phyloP scores from a whole-genome alignment of 2,888 invertebrate species.

The Laothoe populi region DNA sequence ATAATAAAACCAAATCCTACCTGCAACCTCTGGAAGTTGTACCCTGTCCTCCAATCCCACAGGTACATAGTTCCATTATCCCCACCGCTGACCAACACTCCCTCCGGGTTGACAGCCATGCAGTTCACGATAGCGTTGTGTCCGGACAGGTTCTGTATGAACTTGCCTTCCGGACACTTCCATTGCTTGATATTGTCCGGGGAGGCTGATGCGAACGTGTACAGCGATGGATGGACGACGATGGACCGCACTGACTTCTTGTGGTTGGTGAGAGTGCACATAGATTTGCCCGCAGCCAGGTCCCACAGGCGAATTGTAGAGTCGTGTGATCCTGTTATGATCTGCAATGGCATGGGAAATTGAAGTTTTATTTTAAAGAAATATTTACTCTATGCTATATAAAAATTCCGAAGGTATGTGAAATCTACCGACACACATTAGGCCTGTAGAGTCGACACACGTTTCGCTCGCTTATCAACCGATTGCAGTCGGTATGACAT shows the following conservation, averaged over 20 bases:
- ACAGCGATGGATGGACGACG: constrained; percentile 90
- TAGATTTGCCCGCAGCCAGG: constrained; percentile 96
- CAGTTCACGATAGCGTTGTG: constrained; percentile 99
- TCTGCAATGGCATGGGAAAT: too few relatives aligned
- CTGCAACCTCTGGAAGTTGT: constrained; percentile 97
- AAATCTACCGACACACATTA: too few relatives aligned
- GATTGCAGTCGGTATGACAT: too few relatives aligned
- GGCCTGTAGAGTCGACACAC: too few relatives aligned
- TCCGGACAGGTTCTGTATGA: constrained; percentile 98
- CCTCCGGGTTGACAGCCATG: constrained; percentile 96
- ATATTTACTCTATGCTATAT: too few relatives aligned
- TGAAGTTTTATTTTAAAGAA: too few relatives aligned
- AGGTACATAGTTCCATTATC: constrained; percentile 99
- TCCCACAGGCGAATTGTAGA: constrained; percentile 99
- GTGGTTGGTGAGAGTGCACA: constrained; percentile 98
- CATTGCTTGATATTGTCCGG: constrained; percentile 99
- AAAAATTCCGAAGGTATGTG: too few relatives aligned
- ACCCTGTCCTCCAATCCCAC: constrained; percentile 99
- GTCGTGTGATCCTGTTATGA: constrained; percentile 97
- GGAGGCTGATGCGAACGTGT: constrained; percentile 99
- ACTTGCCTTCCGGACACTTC: constrained; percentile 99
- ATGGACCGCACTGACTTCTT: constrained; percentile 96
- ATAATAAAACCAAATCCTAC: constrained; percentile 56
- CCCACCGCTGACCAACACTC: constrained; percentile 98
- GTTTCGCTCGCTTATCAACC: too few relatives aligned